Conservation (phyloP, 2,797 vertebrate species). For the Ctenopoma kingsleyae region DNA sequence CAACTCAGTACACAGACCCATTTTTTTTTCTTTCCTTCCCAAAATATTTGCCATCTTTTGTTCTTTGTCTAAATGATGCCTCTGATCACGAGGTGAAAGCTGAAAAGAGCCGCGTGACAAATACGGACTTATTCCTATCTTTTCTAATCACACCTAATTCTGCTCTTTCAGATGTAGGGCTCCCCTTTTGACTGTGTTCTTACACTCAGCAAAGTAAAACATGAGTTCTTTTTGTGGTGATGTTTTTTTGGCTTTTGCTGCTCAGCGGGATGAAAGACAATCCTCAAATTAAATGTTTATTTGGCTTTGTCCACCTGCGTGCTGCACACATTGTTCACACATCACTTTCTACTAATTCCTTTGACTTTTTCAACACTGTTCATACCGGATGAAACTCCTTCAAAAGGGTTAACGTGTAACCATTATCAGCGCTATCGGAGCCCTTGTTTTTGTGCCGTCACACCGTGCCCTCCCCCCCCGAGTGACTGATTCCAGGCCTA, state of each 20-base stretch:
- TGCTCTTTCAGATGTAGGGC: slow-evolving; percentile 54
- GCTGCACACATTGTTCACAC: slow-evolving; percentile 16
- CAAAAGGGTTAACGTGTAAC: slow-evolving; percentile 30
- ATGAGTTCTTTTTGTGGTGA: slow-evolving; percentile 18
- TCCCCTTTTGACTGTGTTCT: slow-evolving; percentile 49
- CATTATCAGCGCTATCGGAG: slow-evolving; percentile 60
- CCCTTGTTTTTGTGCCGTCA: slow-evolving; percentile 55
- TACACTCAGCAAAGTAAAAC: slow-evolving; percentile 39
- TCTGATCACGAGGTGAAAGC: slow-evolving; percentile 76
- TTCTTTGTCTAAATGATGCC: slow-evolving; percentile 81
- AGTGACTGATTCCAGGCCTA: slow-evolving; percentile 74
- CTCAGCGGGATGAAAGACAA: slow-evolving; percentile 24
- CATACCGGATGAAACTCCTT: slow-evolving; percentile 41
- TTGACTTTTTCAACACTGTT: slow-evolving; percentile 32
- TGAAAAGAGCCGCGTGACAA: slow-evolving; percentile 70
- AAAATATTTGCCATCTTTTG: slow-evolving; percentile 81
- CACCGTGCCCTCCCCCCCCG: slow-evolving; percentile 2
- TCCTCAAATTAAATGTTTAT: slow-evolving; percentile 31
- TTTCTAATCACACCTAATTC: slow-evolving; percentile 72
- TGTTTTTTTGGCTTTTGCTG: slow-evolving; percentile 1
- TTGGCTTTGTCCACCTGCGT: slow-evolving; percentile 15
- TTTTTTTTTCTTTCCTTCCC: slow-evolving; percentile 57
- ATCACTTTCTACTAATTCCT: slow-evolving; percentile 34
- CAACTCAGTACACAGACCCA: slow-evolving; percentile 63
- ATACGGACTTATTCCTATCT: slow-evolving; percentile 57